Conservation (phyloP, 2,888 invertebrate species). For the Brenthis hecate region DNA sequence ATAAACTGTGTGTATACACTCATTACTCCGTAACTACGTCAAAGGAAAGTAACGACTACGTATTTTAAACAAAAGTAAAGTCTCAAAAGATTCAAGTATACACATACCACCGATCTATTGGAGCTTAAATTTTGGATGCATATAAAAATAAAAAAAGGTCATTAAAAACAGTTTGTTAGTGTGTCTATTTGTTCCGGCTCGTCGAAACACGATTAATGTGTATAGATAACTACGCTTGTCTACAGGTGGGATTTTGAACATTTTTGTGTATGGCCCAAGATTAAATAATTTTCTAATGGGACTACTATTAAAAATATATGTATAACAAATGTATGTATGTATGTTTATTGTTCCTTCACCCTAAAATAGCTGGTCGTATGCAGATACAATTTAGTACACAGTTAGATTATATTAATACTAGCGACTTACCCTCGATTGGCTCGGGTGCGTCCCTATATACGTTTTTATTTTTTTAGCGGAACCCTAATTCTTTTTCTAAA, state of each 20-base stretch:
- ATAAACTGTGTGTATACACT: too few relatives aligned
- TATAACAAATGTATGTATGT: neutral
- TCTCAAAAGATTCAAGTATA: too few relatives aligned
- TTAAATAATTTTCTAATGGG: neutral
- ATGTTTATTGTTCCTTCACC: neutral
- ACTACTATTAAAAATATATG: neutral
- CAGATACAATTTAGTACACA: too few relatives aligned
- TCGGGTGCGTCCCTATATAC: too few relatives aligned
- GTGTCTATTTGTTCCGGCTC: slow-evolving; percentile 56
- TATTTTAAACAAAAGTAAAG: too few relatives aligned
- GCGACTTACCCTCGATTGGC: too few relatives aligned
- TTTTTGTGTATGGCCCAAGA: slow-evolving; percentile 29
- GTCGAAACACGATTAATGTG: slow-evolving; percentile 57
- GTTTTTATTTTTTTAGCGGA: too few relatives aligned
- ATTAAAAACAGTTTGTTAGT: slow-evolving; percentile 49
- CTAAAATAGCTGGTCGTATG: too few relatives aligned
- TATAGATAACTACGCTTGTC: slow-evolving; percentile 53
- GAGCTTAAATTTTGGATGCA: slow-evolving; percentile 5
- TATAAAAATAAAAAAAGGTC: slow-evolving; percentile 23
- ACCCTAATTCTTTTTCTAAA: too few relatives aligned
- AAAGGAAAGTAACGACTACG: too few relatives aligned
- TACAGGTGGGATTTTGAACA: slow-evolving; percentile 48
- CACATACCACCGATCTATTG: neutral
- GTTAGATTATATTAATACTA: too few relatives aligned
- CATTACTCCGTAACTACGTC: too few relatives aligned